These are phyloP conservation scores for Lutraria lutraria DNA, from an alignment of 2,888 invertebrate genomes.

Conservation along the genomic window DNA sequence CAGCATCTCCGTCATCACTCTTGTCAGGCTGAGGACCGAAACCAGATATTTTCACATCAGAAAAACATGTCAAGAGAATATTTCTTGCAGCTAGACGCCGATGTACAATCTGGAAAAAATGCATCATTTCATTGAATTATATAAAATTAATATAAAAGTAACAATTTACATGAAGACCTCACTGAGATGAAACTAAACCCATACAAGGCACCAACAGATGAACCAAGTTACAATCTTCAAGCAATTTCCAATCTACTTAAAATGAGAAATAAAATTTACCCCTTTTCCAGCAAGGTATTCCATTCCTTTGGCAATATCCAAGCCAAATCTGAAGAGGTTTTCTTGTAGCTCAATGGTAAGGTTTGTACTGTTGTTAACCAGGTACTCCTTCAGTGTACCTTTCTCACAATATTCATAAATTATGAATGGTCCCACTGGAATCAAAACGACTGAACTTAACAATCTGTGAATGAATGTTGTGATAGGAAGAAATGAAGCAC, in stretches of 20 bases:
- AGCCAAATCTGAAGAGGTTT: slow-evolving; percentile 63
- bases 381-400: slow-evolving; percentile 70
- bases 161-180: too few species aligned
- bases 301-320: slow-evolving; percentile 75
- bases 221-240: too few species aligned
- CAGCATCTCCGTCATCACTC: slow-evolving; percentile 47
- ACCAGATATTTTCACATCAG: slow-evolving; percentile 68
- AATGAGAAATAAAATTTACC: slow-evolving; percentile 17
- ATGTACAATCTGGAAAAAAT: slow-evolving; percentile 65
- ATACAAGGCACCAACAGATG: too few species aligned
- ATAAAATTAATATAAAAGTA: too few species aligned
- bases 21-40: slow-evolving; percentile 68
- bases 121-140: neutral
- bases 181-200: too few species aligned
- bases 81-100: slow-evolving; percentile 71
- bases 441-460: neutral
- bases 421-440: slow-evolving; percentile 73
- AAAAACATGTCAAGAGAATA: slow-evolving; percentile 59
- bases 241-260: too few species aligned
- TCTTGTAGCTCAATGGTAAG: slow-evolving; percentile 69
- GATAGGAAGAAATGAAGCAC: too few species aligned
- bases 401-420: slow-evolving; percentile 73
- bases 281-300: slow-evolving; percentile 70
- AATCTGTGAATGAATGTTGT: too few species aligned
- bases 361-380: slow-evolving; percentile 55